These are phyloP conservation scores for Romanogobio albipinnatus DNA, from an alignment of 2,113 vertebrate genomes.

Conservation along the genomic window DNA sequence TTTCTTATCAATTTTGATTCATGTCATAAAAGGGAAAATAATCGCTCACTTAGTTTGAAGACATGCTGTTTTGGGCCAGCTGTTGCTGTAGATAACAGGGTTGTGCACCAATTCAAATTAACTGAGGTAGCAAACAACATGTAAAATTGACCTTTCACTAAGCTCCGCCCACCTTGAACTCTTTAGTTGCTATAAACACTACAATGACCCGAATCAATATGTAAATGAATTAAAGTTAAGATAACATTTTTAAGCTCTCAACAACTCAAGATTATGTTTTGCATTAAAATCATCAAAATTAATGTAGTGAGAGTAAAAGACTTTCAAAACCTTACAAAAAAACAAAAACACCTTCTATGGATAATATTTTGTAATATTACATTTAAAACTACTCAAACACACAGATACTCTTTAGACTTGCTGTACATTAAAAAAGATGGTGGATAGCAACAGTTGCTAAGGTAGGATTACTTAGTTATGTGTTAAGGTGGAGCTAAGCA, in stretches of 20 bases:
- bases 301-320: background rate
- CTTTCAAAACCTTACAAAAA: background rate
- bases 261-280: background rate
- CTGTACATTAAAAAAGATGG: background rate
- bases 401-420: background rate
- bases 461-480: background rate
- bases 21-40: slow-evolving; percentile 49
- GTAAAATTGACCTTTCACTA: background rate
- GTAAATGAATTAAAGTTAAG: background rate
- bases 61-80: slow-evolving; percentile 59
- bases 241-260: background rate
- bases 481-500: background rate
- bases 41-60: slow-evolving; percentile 62
- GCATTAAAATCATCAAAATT: background rate
- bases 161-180: background rate
- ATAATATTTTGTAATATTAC: background rate
- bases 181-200: background rate
- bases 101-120: slow-evolving; percentile 45
- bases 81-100: slow-evolving; percentile 56
- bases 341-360: background rate
- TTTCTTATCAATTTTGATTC: slow-evolving; percentile 56
- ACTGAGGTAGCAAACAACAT: background rate
- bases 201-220: background rate
- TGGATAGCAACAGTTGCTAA: background rate
- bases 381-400: background rate